phyloP scores from a whole-genome alignment of 1,140 invertebrate genomes.

The Trichonephila clavipes region DNA sequence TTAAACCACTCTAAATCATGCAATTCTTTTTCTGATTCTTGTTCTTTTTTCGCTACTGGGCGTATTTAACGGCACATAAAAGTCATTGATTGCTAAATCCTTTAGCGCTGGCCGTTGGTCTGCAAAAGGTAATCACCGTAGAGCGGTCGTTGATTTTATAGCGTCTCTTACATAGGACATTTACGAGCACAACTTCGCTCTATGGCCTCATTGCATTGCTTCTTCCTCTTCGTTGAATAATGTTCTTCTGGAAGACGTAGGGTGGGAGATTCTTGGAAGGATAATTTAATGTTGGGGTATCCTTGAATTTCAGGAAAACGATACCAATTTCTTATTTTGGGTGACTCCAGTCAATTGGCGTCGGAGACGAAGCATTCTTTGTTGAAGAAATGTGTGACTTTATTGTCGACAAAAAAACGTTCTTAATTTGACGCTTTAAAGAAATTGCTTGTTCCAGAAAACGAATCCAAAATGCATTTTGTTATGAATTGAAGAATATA shows the following conservation, averaged over 20 bases:
- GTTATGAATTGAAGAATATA: no score
- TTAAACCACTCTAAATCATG: conserved; percentile 54
- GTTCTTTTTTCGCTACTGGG: conserved; percentile 55
- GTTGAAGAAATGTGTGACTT: not conserved
- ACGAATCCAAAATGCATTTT: no score
- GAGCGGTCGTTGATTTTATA: conserved; percentile 72
- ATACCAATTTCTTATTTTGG: not conserved
- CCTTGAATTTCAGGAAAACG: not conserved
- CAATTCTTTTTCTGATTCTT: not conserved
- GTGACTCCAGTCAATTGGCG: not conserved
- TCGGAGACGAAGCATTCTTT: not conserved
- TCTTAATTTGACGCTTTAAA: no score
- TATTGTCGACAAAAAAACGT: not conserved
- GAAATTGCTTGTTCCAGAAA: no score
- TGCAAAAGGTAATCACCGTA: conserved; percentile 64
- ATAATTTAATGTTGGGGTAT: not conserved
- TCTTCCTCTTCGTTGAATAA: conserved; percentile 55
- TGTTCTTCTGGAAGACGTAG: not conserved
- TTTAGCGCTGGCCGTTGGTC: conserved; percentile 66
- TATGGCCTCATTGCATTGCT: conserved; percentile 42
- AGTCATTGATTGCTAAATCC: conserved; percentile 61
- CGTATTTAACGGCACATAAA: conserved; percentile 73
- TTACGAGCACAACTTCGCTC: conserved; percentile 45
- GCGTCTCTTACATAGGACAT: conserved; percentile 64
- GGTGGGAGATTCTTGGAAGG: not conserved